Percentiles rank a stretch among this genome's conserved stretches.
Evolutionary conservation across 2,113 vertebrate genomes (phyloP).

Genomic region (Pteruthius melanotis): DNA sequence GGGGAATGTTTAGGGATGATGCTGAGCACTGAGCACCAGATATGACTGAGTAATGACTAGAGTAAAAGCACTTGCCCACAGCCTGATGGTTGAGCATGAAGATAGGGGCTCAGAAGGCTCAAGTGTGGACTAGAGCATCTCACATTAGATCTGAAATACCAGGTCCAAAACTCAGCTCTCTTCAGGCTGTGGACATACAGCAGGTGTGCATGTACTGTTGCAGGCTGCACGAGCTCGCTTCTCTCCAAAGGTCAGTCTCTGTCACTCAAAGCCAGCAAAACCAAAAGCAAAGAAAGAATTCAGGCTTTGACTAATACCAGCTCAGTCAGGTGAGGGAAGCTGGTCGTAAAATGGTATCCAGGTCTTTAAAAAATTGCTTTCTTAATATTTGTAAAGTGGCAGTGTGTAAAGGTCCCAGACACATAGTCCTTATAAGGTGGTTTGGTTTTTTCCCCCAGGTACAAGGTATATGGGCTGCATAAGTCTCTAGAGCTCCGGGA

Average conservation of each 20-base stretch:
- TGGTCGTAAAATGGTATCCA: background rate
- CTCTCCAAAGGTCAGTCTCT: background rate
- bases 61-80: background rate
- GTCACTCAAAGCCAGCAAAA: background rate
- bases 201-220: accelerated
- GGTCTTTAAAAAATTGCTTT: background rate
- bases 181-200: background rate
- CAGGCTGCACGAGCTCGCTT: accelerated
- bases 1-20: background rate
- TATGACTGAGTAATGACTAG: accelerated
- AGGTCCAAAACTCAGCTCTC: background rate
- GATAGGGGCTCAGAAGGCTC: background rate
- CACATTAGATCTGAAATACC: background rate
- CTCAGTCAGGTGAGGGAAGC: background rate
- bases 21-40: background rate
- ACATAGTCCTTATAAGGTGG: background rate
- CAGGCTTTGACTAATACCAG: background rate
- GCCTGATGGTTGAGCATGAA: background rate
- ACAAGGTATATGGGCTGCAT: background rate
- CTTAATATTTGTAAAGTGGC: background rate
- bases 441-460: background rate
- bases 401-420: background rate
- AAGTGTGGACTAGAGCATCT: background rate
- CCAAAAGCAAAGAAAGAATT: background rate
- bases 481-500: background rate